Conservation (phyloP, 2,888 invertebrate genomes). For the Caenorhabditis sulstoni region DNA sequence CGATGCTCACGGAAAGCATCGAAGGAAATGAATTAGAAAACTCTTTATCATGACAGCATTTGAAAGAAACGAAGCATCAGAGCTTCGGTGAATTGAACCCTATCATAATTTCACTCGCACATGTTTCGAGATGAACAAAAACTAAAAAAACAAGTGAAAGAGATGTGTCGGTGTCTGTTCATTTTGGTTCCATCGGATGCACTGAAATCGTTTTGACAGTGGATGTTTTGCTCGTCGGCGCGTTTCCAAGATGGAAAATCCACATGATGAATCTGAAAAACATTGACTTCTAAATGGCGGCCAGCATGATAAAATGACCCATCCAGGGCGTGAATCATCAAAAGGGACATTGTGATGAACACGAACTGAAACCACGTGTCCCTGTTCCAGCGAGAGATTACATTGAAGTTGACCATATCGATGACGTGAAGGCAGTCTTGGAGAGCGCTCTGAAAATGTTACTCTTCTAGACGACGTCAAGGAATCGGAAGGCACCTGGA, state of each 20-base stretch:
- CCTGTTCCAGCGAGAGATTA: background rate
- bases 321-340: conserved; percentile 39
- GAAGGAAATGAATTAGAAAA: too few species aligned
- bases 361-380: conserved; percentile 36
- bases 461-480: background rate
- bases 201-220: background rate
- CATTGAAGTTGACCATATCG: conserved; percentile 43
- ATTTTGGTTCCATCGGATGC: too few species aligned
- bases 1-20: too few species aligned
- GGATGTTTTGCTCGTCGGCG: conserved; percentile 12
- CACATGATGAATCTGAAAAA: conserved; percentile 41
- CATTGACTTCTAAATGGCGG: background rate
- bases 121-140: too few species aligned
- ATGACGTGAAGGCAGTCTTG: conserved; percentile 45
- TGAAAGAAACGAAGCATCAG: too few species aligned
- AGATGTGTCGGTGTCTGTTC: too few species aligned
- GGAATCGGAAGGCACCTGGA: conserved; percentile 2
- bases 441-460: conserved; percentile 31
- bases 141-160: too few species aligned
- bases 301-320: conserved; percentile 11
- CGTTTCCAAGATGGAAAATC: conserved; percentile 18
- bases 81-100: too few species aligned
- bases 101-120: too few species aligned
- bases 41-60: too few species aligned
- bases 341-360: conserved; percentile 31